phyloP scores from a whole-genome alignment of 2,888 invertebrate genomes.

The Conchocele bisecta region DNA sequence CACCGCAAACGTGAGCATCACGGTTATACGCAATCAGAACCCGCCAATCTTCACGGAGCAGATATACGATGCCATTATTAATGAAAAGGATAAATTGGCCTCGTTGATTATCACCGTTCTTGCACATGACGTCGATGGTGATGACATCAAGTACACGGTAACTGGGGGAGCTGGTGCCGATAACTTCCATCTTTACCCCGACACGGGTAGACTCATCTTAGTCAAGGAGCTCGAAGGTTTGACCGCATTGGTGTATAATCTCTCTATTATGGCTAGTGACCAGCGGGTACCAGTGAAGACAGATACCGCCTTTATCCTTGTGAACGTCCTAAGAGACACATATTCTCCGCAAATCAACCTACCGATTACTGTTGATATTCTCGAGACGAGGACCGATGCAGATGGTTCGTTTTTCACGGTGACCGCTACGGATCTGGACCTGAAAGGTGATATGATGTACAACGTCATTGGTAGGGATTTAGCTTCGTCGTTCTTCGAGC shows the following conservation, averaged over 20 bases:
- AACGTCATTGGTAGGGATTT: too few relatives aligned
- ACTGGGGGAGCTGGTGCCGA: slow-evolving; percentile 42
- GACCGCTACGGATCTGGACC: slow-evolving; percentile 56
- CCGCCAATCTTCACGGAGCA: slow-evolving; percentile 58
- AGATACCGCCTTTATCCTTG: slow-evolving; percentile 58
- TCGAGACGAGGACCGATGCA: slow-evolving; percentile 45
- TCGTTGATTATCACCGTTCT: slow-evolving; percentile 49
- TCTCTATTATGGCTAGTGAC: slow-evolving; percentile 39
- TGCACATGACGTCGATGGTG: slow-evolving; percentile 65
- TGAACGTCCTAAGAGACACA: slow-evolving; percentile 55
- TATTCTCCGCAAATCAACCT: slow-evolving; percentile 33
- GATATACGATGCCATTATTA: slow-evolving; percentile 38
- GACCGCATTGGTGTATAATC: not conserved
- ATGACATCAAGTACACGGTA: slow-evolving; percentile 60
- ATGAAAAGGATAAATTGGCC: slow-evolving; percentile 47
- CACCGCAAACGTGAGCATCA: slow-evolving; percentile 67
- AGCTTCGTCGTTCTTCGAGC: slow-evolving; percentile 27
- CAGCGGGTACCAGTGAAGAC: slow-evolving; percentile 54
- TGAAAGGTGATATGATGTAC: too few relatives aligned
- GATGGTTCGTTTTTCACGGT: slow-evolving; percentile 47
- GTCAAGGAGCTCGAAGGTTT: slow-evolving; percentile 7
- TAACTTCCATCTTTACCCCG: slow-evolving; percentile 63
- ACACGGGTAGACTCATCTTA: slow-evolving; percentile 31
- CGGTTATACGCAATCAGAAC: slow-evolving; percentile 69
- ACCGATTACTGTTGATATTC: slow-evolving; percentile 37